These are phyloP conservation scores for Lypha dubia DNA, from an alignment of 2,888 invertebrate species.

Conservation along the genomic window DNA sequence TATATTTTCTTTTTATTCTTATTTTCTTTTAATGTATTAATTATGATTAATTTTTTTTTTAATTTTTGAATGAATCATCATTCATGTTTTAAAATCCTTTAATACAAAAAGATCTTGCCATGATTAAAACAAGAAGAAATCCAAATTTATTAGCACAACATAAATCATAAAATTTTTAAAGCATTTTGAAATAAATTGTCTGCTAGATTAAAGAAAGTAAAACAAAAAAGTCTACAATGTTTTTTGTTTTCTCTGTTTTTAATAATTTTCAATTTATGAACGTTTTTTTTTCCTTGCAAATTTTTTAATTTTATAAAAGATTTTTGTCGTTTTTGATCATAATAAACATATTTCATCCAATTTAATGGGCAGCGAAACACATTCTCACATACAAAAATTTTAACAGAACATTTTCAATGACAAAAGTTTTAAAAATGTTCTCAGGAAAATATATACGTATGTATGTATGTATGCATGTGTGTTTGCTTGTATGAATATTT, in stretches of 20 bases:
- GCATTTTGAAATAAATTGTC: constrained; percentile 68
- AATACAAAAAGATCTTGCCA: background rate
- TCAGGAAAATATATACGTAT: constrained; percentile 4
- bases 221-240: constrained; percentile 6
- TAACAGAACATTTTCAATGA: constrained; percentile 57
- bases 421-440: constrained; percentile 54
- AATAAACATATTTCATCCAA: constrained; percentile 68
- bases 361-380: constrained; percentile 64
- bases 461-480: background rate
- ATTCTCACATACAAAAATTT: constrained; percentile 16
- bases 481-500: background rate
- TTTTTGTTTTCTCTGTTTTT: constrained; percentile 16
- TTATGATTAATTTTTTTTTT: background rate
- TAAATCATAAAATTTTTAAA: constrained; percentile 74
- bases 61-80: constrained; percentile 66
- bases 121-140: constrained; percentile 23
- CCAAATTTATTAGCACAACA: constrained; percentile 64
- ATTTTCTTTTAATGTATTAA: constrained; percentile 6
- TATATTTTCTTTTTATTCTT: constrained; percentile 1
- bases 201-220: constrained; percentile 60
- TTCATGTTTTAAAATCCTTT: constrained; percentile 47
- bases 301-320: constrained; percentile 62
- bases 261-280: constrained; percentile 54
- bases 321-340: constrained; percentile 68
- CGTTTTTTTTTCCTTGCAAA: constrained; percentile 48